Evolutionary conservation across 2,888 invertebrate species (phyloP).

Genomic region (Orthosia gracilis): DNA sequence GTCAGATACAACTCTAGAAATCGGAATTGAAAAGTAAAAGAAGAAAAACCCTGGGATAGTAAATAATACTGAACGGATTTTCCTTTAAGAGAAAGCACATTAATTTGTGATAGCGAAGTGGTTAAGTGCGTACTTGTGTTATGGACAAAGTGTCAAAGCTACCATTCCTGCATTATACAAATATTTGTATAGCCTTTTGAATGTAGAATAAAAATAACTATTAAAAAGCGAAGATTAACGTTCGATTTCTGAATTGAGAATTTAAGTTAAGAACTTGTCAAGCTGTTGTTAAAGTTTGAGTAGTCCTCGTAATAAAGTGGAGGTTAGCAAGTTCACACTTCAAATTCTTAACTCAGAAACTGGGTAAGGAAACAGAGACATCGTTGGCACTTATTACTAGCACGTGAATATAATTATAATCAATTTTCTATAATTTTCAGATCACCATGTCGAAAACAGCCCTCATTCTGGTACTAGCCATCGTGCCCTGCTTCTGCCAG

Average conservation of each 20-base stretch:
- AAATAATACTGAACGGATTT: background rate
- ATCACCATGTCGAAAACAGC: conserved; percentile 46
- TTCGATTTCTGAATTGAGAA: background rate
- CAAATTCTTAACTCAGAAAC: background rate
- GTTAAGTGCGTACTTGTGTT: background rate
- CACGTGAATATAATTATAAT: background rate
- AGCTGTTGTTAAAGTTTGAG: no score
- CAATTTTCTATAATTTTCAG: conserved; percentile 35
- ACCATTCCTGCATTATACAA: background rate
- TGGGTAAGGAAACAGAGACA: background rate
- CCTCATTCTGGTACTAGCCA: conserved; percentile 44
- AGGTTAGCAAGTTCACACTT: background rate
- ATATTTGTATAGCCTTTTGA: background rate
- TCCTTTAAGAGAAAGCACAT: conserved; percentile 7
- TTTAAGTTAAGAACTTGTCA: background rate
- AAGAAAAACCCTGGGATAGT: background rate
- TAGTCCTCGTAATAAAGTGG: background rate
- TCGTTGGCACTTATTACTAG: background rate
- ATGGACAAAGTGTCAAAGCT: background rate
- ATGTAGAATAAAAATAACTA: background rate
- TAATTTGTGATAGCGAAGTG: background rate
- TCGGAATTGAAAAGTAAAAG: conserved; percentile 8
- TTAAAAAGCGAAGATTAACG: background rate
- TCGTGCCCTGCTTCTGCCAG: conserved; percentile 79
- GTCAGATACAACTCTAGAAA: background rate